Evolutionary conservation across 2,797 vertebrate species (phyloP).

Genomic region (Coranthus polyacanthus): DNA sequence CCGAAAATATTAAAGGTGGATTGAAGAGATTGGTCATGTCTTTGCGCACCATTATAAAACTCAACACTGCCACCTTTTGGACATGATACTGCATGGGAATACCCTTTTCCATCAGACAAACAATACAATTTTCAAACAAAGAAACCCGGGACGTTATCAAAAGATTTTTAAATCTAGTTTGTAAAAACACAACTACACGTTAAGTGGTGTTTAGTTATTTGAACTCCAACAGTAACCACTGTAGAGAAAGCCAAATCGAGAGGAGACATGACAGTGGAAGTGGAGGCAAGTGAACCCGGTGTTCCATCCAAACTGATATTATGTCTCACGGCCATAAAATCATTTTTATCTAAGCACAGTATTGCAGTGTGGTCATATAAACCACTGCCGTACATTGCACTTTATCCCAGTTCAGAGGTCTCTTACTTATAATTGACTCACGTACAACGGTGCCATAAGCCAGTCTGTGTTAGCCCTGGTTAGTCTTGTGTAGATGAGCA

Average conservation of each 20-base stretch:
- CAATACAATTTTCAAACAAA: constrained; percentile 3
- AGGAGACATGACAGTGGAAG: constrained; percentile 29
- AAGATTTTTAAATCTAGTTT: background rate
- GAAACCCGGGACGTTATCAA: background rate
- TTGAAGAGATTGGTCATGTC: constrained; percentile 18
- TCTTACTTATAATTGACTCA: constrained; percentile 73
- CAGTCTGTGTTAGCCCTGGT: constrained; percentile 18
- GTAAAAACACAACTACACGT: background rate
- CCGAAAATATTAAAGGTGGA: constrained; percentile 23
- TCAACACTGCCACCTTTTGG: constrained; percentile 99
- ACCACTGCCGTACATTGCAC: constrained; percentile 86
- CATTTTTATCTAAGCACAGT: constrained; percentile 92
- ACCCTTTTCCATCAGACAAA: background rate
- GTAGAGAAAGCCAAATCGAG: constrained; percentile 1
- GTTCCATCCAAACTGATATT: constrained; percentile 86
- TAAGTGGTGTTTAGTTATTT: background rate
- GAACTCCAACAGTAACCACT: background rate
- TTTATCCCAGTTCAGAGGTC: constrained; percentile 86
- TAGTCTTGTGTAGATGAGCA: constrained; percentile 9
- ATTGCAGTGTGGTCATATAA: constrained; percentile 92
- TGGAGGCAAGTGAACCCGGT: constrained; percentile 87
- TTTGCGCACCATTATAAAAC: constrained; percentile 77
- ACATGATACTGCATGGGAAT: constrained; percentile 50
- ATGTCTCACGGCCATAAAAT: constrained; percentile 87
- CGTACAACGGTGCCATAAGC: constrained; percentile 50